phyloP scores from a whole-genome alignment of 2,888 invertebrate genomes.

The Cerastoderma edule region DNA sequence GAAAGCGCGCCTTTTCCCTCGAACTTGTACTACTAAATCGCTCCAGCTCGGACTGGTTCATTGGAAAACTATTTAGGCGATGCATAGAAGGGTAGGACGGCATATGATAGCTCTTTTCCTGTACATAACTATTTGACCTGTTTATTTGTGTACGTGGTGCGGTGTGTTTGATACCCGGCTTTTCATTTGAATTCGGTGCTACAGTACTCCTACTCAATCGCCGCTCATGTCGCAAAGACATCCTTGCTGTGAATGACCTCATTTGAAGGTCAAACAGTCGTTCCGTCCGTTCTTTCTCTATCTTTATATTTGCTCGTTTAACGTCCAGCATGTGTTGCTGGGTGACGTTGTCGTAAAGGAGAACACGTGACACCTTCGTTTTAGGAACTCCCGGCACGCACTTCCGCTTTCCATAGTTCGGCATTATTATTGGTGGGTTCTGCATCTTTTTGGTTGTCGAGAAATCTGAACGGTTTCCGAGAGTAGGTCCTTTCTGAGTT shows the following conservation, averaged over 20 bases:
- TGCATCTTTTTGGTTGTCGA: conserved; percentile 70
- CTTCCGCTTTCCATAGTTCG: conserved; percentile 76
- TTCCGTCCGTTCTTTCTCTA: conserved; percentile 66
- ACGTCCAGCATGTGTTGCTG: conserved; percentile 79
- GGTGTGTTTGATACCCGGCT: background rate
- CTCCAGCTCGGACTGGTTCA: background rate
- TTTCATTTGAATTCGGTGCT: background rate
- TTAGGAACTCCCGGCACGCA: conserved; percentile 68
- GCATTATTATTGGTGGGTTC: conserved; percentile 74
- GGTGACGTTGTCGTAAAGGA: conserved; percentile 79
- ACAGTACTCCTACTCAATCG: conserved; percentile 19
- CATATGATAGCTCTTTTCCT: too few species aligned
- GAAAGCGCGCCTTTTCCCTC: conserved; percentile 48
- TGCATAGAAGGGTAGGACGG: too few species aligned
- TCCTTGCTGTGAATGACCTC: conserved; percentile 57
- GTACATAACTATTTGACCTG: too few species aligned
- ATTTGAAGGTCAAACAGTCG: conserved; percentile 71
- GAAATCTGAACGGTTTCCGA: conserved; percentile 19
- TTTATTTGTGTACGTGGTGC: background rate
- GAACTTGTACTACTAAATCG: conserved; percentile 1
- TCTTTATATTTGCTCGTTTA: conserved; percentile 68
- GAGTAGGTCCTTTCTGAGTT: background rate
- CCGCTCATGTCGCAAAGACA: conserved; percentile 49
- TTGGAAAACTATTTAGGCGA: too few species aligned
- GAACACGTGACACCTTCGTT: conserved; percentile 74